Conservation (phyloP, 1,140 invertebrate species). For the Papilio xuthus region DNA sequence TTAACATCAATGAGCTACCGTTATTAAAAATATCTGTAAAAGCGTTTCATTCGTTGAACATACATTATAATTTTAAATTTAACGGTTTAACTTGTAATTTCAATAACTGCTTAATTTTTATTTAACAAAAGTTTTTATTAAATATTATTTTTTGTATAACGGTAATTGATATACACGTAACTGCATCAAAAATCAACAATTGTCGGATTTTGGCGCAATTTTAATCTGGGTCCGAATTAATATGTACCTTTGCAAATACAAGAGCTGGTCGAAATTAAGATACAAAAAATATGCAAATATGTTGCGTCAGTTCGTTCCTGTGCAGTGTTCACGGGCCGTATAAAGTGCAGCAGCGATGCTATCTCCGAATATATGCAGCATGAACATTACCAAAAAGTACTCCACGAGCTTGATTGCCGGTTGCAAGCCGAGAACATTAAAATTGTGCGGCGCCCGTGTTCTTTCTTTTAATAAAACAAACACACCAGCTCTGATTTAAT, state of each 20-base stretch:
- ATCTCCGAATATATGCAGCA: conserved; percentile 19
- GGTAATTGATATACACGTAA: neutral
- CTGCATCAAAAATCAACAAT: neutral
- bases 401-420: conserved; percentile 24
- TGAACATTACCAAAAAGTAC: conserved; percentile 27
- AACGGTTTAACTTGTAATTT: conserved; percentile 8
- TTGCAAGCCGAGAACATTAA: conserved; percentile 29
- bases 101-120: conserved; percentile 7
- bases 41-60: conserved; percentile 14
- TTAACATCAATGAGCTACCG: conserved; percentile 8
- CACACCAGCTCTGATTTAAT: conserved; percentile 62
- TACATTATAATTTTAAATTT: neutral
- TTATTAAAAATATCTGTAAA: conserved; percentile 22
- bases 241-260: conserved; percentile 12
- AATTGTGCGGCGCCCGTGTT: conserved; percentile 23
- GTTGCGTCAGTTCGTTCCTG: conserved; percentile 13
- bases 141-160: neutral
- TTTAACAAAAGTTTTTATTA: neutral
- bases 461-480: conserved; percentile 41
- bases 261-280: conserved; percentile 21
- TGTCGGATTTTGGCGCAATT: neutral
- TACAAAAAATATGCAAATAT: conserved; percentile 30
- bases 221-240: conserved; percentile 1
- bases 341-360: conserved; percentile 8
- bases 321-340: conserved; percentile 21